Evolutionary conservation across 1,140 invertebrate species (phyloP).

Genomic region (Cherax destructor): DNA sequence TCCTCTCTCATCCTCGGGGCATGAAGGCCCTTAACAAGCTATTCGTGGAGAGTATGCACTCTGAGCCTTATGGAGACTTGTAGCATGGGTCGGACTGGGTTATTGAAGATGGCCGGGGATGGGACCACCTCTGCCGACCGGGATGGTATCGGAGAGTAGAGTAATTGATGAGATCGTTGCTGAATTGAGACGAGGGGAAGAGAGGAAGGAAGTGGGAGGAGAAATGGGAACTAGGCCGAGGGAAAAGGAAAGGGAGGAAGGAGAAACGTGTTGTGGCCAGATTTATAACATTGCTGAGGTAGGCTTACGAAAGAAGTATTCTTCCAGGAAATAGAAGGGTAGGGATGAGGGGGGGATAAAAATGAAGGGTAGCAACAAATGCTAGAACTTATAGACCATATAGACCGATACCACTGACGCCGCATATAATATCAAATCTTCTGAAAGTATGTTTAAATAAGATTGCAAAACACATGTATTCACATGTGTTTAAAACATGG

Average conservation of each 20-base stretch:
- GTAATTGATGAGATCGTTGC: conserved; percentile 1
- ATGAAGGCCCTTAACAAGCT: background rate
- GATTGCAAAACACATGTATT: no score
- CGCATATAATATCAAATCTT: no score
- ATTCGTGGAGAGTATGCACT: background rate
- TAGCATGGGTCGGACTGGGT: background rate
- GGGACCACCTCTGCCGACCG: background rate
- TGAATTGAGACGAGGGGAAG: background rate
- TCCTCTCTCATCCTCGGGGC: background rate
- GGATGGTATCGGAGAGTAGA: background rate
- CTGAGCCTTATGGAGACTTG: background rate
- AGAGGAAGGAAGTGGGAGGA: background rate
- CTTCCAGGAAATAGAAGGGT: no score
- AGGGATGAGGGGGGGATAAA: no score
- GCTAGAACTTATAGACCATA: no score
- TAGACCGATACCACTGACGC: no score
- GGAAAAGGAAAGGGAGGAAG: background rate
- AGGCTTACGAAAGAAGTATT: background rate
- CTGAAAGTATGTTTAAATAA: no score
- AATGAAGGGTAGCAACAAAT: no score
- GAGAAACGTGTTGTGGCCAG: background rate
- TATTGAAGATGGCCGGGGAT: background rate
- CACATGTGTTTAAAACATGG: no score
- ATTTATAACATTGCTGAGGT: background rate
- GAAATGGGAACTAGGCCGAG: background rate